Percentiles rank a stretch among this genome's conserved stretches.
Evolutionary conservation across 2,888 invertebrate species (phyloP).

Genomic region (Dendrolimus houi): DNA sequence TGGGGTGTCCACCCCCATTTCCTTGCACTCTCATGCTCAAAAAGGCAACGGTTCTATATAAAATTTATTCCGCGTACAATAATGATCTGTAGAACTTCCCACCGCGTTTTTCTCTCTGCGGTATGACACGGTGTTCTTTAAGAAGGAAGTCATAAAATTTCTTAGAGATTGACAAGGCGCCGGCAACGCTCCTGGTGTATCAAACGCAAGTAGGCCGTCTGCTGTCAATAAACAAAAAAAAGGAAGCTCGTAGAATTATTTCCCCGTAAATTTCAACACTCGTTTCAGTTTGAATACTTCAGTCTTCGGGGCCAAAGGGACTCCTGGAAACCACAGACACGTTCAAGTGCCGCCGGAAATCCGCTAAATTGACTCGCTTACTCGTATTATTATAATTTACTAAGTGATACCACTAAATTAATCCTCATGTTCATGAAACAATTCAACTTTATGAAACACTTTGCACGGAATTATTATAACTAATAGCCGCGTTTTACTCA

Average conservation of each 20-base stretch:
- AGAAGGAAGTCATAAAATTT: too few species aligned
- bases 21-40: too few species aligned
- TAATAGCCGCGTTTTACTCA: neutral
- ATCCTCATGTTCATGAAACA: neutral
- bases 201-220: too few species aligned
- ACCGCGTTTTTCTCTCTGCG: too few species aligned
- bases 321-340: constrained; percentile 36
- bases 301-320: constrained; percentile 40
- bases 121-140: too few species aligned
- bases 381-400: constrained; percentile 5
- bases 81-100: too few species aligned
- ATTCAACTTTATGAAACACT: neutral
- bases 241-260: constrained; percentile 1
- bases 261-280: constrained; percentile 9
- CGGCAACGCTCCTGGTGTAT: too few species aligned
- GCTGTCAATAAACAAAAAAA: too few species aligned
- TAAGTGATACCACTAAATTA: neutral
- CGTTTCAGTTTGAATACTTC: constrained; percentile 18
- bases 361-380: constrained; percentile 3
- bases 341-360: constrained; percentile 24
- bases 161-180: too few species aligned
- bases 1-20: too few species aligned
- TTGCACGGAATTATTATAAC: constrained; percentile 4
- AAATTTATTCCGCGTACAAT: too few species aligned
- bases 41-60: too few species aligned